A percentile compares a stretch with the other conserved stretches of the same genome.
phyloP scores from a whole-genome alignment of 2,797 vertebrate genomes.

The Meda fulgida region DNA sequence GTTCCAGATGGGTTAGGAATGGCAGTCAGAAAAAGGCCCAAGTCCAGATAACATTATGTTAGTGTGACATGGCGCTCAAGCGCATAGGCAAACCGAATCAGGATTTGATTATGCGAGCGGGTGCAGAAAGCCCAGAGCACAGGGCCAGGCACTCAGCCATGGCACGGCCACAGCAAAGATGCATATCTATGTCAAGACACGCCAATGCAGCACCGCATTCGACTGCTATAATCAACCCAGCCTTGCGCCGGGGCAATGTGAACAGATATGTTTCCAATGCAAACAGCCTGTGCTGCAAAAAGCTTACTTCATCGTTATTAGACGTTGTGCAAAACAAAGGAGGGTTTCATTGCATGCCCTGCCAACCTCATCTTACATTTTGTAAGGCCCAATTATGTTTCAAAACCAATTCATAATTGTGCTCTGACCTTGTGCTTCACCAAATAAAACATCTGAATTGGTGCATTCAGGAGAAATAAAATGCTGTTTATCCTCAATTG shows the following conservation, averaged over 20 bases:
- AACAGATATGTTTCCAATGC: slow-evolving; percentile 49
- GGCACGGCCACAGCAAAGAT: slow-evolving; percentile 50
- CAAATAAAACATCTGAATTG: slow-evolving; percentile 45
- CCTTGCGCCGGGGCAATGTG: slow-evolving; percentile 36
- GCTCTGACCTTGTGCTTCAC: slow-evolving; percentile 30
- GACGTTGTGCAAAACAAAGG: slow-evolving; percentile 41
- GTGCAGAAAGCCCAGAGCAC: slow-evolving; percentile 41
- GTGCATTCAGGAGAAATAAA: slow-evolving; percentile 17
- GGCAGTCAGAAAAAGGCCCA: slow-evolving; percentile 30
- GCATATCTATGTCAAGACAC: slow-evolving; percentile 52
- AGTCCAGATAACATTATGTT: slow-evolving; percentile 48
- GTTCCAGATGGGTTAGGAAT: slow-evolving; percentile 46
- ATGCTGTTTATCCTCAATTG: slow-evolving; percentile 13
- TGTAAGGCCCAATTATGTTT: slow-evolving; percentile 36
- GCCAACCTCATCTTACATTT: slow-evolving; percentile 41
- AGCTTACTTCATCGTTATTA: slow-evolving; percentile 41
- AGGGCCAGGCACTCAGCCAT: slow-evolving; percentile 51
- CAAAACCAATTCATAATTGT: slow-evolving; percentile 32
- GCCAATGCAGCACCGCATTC: slow-evolving; percentile 25
- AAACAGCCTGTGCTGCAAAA: slow-evolving; percentile 43
- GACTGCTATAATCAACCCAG: slow-evolving; percentile 37
- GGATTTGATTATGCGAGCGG: slow-evolving; percentile 49
- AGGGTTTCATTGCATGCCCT: slow-evolving; percentile 37
- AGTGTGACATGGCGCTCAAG: slow-evolving; percentile 54
- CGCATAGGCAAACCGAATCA: slow-evolving; percentile 41